Conservation (phyloP, 2,888 invertebrate species). For the Aleiodes leptofemur region DNA sequence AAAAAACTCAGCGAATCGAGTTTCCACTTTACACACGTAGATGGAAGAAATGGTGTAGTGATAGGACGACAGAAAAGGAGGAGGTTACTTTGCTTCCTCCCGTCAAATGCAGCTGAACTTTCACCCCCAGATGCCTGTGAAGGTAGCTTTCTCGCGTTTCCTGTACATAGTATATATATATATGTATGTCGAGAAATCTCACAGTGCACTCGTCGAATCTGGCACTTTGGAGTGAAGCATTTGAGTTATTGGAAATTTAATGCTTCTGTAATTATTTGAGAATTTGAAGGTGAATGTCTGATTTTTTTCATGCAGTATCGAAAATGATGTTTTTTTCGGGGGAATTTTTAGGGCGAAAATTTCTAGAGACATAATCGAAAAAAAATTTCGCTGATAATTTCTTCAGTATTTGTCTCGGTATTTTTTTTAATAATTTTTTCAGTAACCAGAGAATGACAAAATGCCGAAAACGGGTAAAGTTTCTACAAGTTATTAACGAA, state of each 20-base stretch:
- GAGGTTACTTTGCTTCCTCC: conserved; percentile 32
- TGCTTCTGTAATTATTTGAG: neutral
- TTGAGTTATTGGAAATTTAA: no score
- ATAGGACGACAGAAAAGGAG: conserved; percentile 24
- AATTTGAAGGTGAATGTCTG: neutral
- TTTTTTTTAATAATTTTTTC: no score
- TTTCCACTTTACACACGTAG: conserved; percentile 35
- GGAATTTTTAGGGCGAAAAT: no score
- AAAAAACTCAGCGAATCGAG: conserved; percentile 53
- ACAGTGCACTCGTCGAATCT: conserved; percentile 27
- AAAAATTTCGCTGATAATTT: no score
- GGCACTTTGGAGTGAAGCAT: neutral
- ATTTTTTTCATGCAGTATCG: no score
- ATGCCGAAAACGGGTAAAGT: no score
- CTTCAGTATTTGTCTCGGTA: no score
- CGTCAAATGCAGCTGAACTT: conserved; percentile 39
- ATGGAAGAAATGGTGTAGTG: conserved; percentile 10
- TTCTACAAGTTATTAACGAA: no score
- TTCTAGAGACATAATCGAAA: no score
- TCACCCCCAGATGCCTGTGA: conserved; percentile 34
- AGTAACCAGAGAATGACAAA: no score
- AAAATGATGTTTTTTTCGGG: neutral
- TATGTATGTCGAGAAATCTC: conserved; percentile 29
- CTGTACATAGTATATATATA: conserved; percentile 3
- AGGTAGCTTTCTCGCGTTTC: conserved; percentile 13